These are phyloP conservation scores for Helicoverpa zea DNA, from an alignment of 1,140 invertebrate genomes.

Conservation along the genomic window DNA sequence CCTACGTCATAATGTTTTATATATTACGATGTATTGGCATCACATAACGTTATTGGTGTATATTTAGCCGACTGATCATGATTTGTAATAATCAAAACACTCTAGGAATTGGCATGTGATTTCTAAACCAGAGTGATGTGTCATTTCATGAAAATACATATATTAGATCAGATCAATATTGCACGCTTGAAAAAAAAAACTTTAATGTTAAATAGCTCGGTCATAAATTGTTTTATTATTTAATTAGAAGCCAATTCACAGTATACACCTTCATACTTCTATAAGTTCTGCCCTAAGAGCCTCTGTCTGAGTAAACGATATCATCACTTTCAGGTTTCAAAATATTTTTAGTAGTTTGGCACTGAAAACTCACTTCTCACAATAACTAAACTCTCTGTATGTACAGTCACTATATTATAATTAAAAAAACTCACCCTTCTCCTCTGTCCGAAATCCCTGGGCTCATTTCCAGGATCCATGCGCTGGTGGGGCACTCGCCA, in stretches of 20 bases:
- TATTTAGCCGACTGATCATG: conserved; percentile 63
- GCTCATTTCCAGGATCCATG: conserved; percentile 79
- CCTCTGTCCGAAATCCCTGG: conserved; percentile 64
- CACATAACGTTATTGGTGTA: conserved; percentile 49
- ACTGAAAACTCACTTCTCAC: too few relatives aligned
- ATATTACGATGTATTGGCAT: conserved; percentile 26
- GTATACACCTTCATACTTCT: too few relatives aligned
- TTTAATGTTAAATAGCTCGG: too few relatives aligned
- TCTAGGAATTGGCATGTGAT: conserved; percentile 30
- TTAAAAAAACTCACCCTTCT: conserved; percentile 53
- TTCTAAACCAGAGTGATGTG: background rate
- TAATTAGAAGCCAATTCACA: too few relatives aligned
- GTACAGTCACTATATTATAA: too few relatives aligned
- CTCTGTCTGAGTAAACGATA: too few relatives aligned
- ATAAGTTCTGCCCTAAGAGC: too few relatives aligned
- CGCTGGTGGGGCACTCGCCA: conserved; percentile 87
- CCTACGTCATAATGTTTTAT: conserved; percentile 17
- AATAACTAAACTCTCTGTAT: background rate
- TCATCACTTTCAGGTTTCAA: too few relatives aligned
- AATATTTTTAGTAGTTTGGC: too few relatives aligned
- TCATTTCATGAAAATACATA: background rate
- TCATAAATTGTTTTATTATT: too few relatives aligned
- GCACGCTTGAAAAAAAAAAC: background rate
- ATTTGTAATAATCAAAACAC: conserved; percentile 19
- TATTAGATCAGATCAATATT: background rate